A percentile compares a stretch with the other conserved stretches of the same genome.
phyloP scores from a whole-genome alignment of 2,113 vertebrate species.

The Catagonus wagneri region DNA sequence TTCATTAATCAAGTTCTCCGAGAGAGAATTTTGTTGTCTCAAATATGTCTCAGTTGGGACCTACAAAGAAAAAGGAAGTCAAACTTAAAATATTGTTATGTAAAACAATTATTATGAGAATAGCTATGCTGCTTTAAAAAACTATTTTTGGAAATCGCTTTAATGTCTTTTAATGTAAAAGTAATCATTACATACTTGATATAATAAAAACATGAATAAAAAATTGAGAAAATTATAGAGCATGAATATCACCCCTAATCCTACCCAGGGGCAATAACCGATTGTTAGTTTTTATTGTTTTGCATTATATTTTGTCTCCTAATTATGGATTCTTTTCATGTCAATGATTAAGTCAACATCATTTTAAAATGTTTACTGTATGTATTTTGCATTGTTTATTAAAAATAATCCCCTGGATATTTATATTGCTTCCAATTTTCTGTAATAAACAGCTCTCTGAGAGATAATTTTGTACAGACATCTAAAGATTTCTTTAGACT shows the following conservation, averaged over 20 bases:
- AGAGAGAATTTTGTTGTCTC: not conserved
- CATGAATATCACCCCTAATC: not conserved
- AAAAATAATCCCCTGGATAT: not conserved
- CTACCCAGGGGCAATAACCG: not conserved
- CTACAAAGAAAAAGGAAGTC: not conserved
- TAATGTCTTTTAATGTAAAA: constrained; percentile 30
- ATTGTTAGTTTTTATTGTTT: not conserved
- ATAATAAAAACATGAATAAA: not conserved
- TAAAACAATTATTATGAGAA: not conserved
- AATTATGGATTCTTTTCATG: not conserved
- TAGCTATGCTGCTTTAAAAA: not conserved
- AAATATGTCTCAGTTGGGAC: not conserved
- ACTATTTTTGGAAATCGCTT: constrained; percentile 15
- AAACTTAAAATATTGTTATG: not conserved
- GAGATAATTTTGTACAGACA: not conserved
- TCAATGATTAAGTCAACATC: not conserved
- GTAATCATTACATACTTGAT: not conserved
- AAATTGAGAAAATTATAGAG: not conserved
- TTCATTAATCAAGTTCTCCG: too few species aligned
- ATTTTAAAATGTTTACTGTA: not conserved
- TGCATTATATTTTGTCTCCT: not conserved
- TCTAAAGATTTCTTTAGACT: constrained; percentile 10
- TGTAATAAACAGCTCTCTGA: not conserved
- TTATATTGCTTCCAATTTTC: not conserved
- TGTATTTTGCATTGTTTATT: not conserved